Conservation (phyloP, 2,113 vertebrate species). For the Etheostoma spectabile region DNA sequence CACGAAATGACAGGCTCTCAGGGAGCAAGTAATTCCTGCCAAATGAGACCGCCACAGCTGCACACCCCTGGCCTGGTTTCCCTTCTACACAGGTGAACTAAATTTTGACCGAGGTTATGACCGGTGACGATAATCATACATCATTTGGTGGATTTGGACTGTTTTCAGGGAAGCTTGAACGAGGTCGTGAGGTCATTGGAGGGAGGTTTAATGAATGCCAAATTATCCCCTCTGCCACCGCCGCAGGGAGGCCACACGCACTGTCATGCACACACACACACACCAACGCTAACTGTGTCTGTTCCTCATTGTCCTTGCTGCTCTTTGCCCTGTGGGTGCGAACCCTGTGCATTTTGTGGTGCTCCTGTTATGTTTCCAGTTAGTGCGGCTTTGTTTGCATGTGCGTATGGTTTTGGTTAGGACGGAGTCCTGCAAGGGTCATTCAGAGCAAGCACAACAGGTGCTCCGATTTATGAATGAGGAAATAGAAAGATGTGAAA, state of each 20-base stretch:
- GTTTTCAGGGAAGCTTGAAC: slow-evolving; percentile 50
- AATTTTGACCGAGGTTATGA: slow-evolving; percentile 58
- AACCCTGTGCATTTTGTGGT: slow-evolving; percentile 11
- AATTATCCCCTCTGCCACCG: slow-evolving; percentile 50
- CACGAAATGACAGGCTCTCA: slow-evolving; percentile 35
- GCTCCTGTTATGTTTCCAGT: slow-evolving; percentile 41
- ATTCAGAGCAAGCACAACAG: slow-evolving; percentile 1
- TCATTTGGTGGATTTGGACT: slow-evolving; percentile 47
- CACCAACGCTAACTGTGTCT: slow-evolving; percentile 38
- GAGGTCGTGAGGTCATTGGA: slow-evolving; percentile 42
- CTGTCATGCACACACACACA: slow-evolving; percentile 20
- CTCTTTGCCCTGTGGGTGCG: slow-evolving; percentile 34
- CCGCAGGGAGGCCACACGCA: slow-evolving; percentile 31
- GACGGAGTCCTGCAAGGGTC: background rate
- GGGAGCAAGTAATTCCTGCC: slow-evolving; percentile 37
- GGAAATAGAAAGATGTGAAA: background rate
- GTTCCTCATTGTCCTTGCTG: slow-evolving; percentile 41
- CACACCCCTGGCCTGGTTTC: slow-evolving; percentile 49
- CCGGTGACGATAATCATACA: slow-evolving; percentile 58
- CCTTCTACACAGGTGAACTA: slow-evolving; percentile 48
- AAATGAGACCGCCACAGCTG: slow-evolving; percentile 58
- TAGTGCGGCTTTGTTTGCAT: slow-evolving; percentile 21
- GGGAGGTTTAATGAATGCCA: slow-evolving; percentile 63
- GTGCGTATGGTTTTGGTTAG: slow-evolving; percentile 32
- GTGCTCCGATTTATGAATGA: slow-evolving; percentile 7